phyloP scores from a whole-genome alignment of 2,888 invertebrate genomes.

The Tupiocoris notatus region DNA sequence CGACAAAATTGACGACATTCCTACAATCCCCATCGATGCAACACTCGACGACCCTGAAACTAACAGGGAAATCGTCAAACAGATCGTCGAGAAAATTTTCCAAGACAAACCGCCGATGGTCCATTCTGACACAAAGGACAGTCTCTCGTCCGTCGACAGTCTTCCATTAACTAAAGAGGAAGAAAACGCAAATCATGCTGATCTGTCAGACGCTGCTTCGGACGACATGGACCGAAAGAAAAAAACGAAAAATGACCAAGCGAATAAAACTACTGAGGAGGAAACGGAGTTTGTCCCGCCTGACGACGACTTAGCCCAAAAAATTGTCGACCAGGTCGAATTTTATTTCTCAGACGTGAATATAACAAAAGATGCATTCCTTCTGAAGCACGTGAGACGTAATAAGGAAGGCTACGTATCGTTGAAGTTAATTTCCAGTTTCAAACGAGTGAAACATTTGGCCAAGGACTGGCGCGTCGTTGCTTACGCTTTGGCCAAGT shows the following conservation, averaged over 20 bases:
- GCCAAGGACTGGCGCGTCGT: slow-evolving; percentile 94
- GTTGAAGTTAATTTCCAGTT: slow-evolving; percentile 89
- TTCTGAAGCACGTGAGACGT: slow-evolving; percentile 88
- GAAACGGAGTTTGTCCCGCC: slow-evolving; percentile 66
- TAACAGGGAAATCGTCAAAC: neutral
- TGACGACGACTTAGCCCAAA: slow-evolving; percentile 72
- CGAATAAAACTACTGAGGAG: slow-evolving; percentile 52
- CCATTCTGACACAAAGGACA: slow-evolving; percentile 61
- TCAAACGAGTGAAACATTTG: slow-evolving; percentile 89
- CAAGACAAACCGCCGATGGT: slow-evolving; percentile 54
- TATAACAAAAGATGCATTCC: slow-evolving; percentile 91
- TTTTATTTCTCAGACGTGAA: slow-evolving; percentile 95
- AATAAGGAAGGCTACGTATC: slow-evolving; percentile 96
- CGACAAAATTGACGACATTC: neutral
- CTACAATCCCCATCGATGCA: neutral
- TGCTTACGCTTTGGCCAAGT: slow-evolving; percentile 76
- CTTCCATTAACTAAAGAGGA: slow-evolving; percentile 55
- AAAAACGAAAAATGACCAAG: slow-evolving; percentile 4
- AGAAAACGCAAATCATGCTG: slow-evolving; percentile 63
- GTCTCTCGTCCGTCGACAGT: slow-evolving; percentile 64
- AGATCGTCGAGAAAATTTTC: neutral
- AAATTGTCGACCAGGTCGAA: slow-evolving; percentile 85
- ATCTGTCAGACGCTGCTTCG: slow-evolving; percentile 66
- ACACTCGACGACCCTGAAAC: neutral
- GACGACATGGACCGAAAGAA: slow-evolving; percentile 53